These are phyloP conservation scores for Caenorhabditis japonica DNA, from an alignment of 2,888 invertebrate species.

Conservation along the genomic window DNA sequence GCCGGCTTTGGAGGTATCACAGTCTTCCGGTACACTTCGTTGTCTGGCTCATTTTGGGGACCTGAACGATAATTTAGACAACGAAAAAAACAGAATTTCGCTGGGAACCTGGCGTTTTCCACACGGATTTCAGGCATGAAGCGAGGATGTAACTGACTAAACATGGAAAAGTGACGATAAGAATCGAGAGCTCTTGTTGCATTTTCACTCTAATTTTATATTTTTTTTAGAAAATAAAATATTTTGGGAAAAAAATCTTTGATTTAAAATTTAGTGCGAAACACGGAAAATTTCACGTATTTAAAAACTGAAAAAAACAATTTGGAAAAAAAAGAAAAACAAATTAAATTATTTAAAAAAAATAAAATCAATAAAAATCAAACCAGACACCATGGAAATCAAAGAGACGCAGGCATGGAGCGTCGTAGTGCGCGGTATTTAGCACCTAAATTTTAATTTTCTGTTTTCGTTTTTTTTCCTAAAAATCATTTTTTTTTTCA, in stretches of 20 bases:
- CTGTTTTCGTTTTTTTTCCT: no score
- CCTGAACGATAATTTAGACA: neutral
- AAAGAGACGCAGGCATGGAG: conserved; percentile 19
- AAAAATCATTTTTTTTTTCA: neutral
- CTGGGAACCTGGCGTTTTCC: conserved; percentile 13
- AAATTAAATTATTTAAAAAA: no score
- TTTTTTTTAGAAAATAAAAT: neutral
- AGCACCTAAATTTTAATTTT: neutral
- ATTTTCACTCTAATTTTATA: conserved; percentile 15
- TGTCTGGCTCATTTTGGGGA: neutral
- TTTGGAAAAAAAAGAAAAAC: no score
- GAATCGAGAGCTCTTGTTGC: conserved; percentile 19
- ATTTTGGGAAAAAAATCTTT: no score
- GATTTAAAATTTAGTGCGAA: no score
- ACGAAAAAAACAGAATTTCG: neutral
- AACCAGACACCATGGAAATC: neutral
- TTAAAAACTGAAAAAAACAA: no score
- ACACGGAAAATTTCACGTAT: no score
- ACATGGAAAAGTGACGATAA: conserved; percentile 21
- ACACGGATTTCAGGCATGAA: conserved; percentile 26
- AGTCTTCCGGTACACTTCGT: conserved; percentile 12
- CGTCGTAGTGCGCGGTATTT: conserved; percentile 22
- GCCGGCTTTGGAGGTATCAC: conserved; percentile 1
- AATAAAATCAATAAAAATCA: no score
- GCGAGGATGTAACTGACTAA: conserved; percentile 21